Base-by-base conservation (phyloP, 2,797 vertebrate species). In the Enteromius anoplus region DNA sequence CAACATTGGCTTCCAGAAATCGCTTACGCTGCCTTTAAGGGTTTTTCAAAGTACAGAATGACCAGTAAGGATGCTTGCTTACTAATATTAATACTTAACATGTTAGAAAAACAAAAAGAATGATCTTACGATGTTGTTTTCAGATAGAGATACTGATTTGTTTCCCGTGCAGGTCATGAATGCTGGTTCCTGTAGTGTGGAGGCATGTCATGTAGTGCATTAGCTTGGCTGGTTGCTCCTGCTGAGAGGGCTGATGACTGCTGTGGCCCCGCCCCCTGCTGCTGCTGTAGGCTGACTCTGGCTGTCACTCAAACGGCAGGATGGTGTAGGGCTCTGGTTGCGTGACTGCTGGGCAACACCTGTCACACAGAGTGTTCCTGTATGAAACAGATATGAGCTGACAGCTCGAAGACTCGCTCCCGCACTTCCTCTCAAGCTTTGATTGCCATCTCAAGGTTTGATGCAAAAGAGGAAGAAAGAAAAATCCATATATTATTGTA, bases 311-410 rank as follows among this genome's bases (percentile, higher is more conserved):
- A 81, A 73, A 82, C 55, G 29, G 49, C 53, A 65, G 81, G 83
- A 71, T 82, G 83, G 78, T 84, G 72, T 77, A 81, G 53, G 58
- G 80, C 75, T 76, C 21, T 32, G 32, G 75, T 86, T 89, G 92
- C 75, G 88, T 93, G 93, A 93, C 92, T 92, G 92, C 91, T 75
- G 89, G 92, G 90, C 89, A 92, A 93, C 91, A 93, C 92, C 93
- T 94, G 93, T 94, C 94, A 94, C 84, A 88, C 79, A 80, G 49
- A 84, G 66, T 81, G 71, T 80, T 81, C 80, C 83, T 82, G 81
- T 73, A 81, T 84, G 69, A 85, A 60, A 80, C 65, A 77, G 75
- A 87, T 84, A 80, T 45, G 75, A 66, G 84, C 76, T 66, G 85
- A 79, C 86, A 86, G 83, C 45, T 82, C 58, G 47, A 26, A 53